phyloP scores from a whole-genome alignment of 2,888 invertebrate species.

The Steinernema carpocapsae region DNA sequence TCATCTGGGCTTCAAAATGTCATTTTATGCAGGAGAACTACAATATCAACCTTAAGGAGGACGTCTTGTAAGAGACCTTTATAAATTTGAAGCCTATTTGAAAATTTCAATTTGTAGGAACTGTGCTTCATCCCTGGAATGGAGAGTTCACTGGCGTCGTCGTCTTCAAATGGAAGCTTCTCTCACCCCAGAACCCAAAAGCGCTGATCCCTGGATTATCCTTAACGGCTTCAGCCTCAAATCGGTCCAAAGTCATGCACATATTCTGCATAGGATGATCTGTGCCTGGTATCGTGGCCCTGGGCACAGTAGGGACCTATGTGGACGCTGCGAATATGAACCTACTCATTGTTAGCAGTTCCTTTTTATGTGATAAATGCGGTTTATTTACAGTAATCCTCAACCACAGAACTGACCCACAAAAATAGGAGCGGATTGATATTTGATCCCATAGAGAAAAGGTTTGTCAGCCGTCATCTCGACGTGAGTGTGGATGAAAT shows the following conservation, averaged over 20 bases:
- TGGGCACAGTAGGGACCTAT: constrained; percentile 45
- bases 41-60: constrained; percentile 37
- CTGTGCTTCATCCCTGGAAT: constrained; percentile 40
- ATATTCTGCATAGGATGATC: constrained; percentile 44
- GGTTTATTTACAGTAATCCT: background rate
- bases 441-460: no score
- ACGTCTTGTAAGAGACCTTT: constrained; percentile 45
- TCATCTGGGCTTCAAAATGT: constrained; percentile 38
- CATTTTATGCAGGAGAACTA: constrained; percentile 30
- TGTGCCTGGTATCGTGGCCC: constrained; percentile 54
- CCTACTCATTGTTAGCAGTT: constrained; percentile 45
- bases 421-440: no score
- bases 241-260: constrained; percentile 44
- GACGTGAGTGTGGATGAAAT: no score
- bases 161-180: constrained; percentile 33
- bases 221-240: constrained; percentile 44
- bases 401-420: no score
- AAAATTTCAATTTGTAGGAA: constrained; percentile 34
- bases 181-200: constrained; percentile 43
- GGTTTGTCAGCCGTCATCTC: no score
- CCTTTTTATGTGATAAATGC: background rate
- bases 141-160: constrained; percentile 36
- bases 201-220: constrained; percentile 46
- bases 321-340: constrained; percentile 51
- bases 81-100: no score